phyloP scores from a whole-genome alignment of 2,888 invertebrate species.

The Sturmia bella region DNA sequence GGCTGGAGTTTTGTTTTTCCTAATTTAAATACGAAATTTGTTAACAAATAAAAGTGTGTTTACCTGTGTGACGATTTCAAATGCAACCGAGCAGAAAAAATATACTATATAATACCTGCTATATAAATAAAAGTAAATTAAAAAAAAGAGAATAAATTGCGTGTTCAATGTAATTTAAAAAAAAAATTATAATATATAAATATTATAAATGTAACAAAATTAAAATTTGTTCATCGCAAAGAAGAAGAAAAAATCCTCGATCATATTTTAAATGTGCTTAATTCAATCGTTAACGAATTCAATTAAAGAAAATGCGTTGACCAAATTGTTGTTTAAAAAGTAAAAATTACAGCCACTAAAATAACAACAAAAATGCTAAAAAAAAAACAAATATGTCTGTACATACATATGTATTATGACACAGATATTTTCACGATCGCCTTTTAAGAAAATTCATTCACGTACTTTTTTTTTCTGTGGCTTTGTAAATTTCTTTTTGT shows the following conservation, averaged over 20 bases:
- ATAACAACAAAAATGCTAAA: conserved; percentile 1
- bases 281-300: conserved; percentile 1
- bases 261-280: neutral
- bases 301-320: neutral
- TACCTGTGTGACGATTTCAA: conserved; percentile 42
- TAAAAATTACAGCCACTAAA: conserved; percentile 10
- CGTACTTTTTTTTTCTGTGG: conserved; percentile 11
- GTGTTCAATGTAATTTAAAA: conserved; percentile 23
- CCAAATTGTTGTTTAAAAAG: conserved; percentile 27
- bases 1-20: conserved; percentile 38
- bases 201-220: conserved; percentile 13
- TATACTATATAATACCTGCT: conserved; percentile 13
- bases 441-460: conserved; percentile 32
- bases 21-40: conserved; percentile 28
- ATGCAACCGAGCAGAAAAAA: conserved; percentile 61
- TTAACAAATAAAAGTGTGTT: conserved; percentile 23
- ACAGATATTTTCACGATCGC: conserved; percentile 45
- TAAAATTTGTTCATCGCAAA: neutral
- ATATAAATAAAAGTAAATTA: conserved; percentile 11
- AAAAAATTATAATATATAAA: conserved; percentile 13
- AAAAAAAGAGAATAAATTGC: conserved; percentile 26
- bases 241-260: conserved; percentile 3
- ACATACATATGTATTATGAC: conserved; percentile 5
- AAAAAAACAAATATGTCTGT: no score
- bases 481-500: conserved; percentile 11